phyloP scores from a whole-genome alignment of 2,797 vertebrate species.

The Momotus momota region DNA sequence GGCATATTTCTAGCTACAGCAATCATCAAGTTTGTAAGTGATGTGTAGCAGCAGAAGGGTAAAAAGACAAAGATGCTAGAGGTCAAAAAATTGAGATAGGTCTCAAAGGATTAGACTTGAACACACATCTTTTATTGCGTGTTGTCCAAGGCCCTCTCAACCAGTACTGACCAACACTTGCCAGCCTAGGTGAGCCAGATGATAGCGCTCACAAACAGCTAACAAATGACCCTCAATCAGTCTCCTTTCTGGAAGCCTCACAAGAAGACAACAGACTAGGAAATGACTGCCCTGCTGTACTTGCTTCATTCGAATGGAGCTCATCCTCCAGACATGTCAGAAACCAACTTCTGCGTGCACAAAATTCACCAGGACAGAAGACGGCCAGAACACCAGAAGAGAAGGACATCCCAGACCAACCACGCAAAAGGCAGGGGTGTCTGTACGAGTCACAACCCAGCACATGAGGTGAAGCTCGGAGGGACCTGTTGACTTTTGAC shows the following conservation, averaged over 20 bases:
- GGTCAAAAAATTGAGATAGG: not conserved
- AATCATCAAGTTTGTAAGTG: not conserved
- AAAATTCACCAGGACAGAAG: accelerated
- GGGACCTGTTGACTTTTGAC: accelerated
- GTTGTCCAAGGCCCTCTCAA: not conserved
- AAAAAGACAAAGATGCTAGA: not conserved
- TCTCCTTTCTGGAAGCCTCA: not conserved
- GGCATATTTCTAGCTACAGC: not conserved
- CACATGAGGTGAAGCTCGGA: accelerated
- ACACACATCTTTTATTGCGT: accelerated
- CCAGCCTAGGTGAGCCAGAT: not conserved
- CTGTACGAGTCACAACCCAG: not conserved
- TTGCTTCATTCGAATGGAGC: not conserved
- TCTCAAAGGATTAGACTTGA: not conserved
- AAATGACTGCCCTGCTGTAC: not conserved
- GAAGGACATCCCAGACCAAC: not conserved
- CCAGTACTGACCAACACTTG: not conserved
- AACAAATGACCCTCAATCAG: not conserved
- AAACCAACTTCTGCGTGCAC: accelerated
- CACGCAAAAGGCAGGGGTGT: accelerated
- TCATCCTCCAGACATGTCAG: not conserved
- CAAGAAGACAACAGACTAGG: not conserved
- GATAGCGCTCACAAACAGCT: not conserved
- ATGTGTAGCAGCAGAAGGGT: accelerated
- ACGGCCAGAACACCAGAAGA: not conserved